phyloP scores from a whole-genome alignment of 2,888 invertebrate genomes.

The Hypomecis punctinalis region DNA sequence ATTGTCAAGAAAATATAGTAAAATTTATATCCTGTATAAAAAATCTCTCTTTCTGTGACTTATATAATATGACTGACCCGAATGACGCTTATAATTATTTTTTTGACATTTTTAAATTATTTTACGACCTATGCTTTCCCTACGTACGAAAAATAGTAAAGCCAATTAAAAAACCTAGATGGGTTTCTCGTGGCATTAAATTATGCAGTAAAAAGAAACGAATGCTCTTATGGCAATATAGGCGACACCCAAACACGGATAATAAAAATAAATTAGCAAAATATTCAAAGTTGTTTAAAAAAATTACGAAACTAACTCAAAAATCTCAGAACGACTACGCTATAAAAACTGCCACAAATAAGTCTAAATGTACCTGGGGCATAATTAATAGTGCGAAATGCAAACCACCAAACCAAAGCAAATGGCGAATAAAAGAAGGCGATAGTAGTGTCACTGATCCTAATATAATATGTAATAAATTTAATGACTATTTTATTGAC shows the following conservation, averaged over 20 bases:
- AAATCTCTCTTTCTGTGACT: background rate
- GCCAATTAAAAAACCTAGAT: background rate
- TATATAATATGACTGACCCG: background rate
- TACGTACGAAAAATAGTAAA: background rate
- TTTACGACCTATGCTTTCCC: constrained; percentile 7
- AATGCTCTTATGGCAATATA: background rate
- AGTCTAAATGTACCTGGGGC: constrained; percentile 7
- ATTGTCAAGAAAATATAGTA: background rate
- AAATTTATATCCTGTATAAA: constrained; percentile 1
- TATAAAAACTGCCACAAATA: background rate
- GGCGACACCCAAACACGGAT: background rate
- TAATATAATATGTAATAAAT: background rate
- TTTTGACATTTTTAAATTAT: constrained; percentile 10
- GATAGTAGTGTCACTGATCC: background rate
- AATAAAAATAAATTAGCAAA: background rate
- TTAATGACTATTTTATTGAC: constrained; percentile 6
- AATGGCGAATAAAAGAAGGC: background rate
- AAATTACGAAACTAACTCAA: constrained; percentile 4
- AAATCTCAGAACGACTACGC: background rate
- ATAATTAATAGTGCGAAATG: background rate
- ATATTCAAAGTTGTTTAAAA: background rate
- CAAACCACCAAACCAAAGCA: background rate
- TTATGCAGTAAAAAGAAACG: constrained; percentile 5
- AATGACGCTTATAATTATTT: constrained; percentile 3
- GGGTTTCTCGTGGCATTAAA: background rate